A percentile compares a stretch with the other conserved stretches of the same genome.
These are phyloP conservation scores for Platichthys flesus DNA, from an alignment of 2,113 vertebrate genomes.

Conservation along the genomic window DNA sequence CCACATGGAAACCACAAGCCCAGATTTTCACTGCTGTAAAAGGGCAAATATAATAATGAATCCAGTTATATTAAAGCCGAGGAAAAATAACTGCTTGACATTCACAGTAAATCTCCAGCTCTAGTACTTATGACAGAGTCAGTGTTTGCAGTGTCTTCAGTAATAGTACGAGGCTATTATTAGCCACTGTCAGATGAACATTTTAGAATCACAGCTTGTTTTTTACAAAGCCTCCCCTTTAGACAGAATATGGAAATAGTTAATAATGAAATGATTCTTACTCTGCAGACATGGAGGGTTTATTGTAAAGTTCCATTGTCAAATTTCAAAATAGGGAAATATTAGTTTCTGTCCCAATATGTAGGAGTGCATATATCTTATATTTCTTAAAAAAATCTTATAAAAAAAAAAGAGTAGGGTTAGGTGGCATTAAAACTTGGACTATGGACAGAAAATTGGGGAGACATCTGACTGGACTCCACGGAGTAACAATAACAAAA, in stretches of 20 bases:
- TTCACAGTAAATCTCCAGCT: neutral
- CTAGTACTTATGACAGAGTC: neutral
- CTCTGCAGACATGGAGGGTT: neutral
- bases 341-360: neutral
- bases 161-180: neutral
- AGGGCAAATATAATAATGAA: conserved; percentile 44
- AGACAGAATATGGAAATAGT: neutral
- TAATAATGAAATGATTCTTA: neutral
- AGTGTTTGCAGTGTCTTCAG: neutral
- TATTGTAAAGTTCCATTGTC: neutral
- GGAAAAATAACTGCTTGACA: conserved; percentile 10
- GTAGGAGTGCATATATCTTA: no score
- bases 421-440: no score
- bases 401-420: no score
- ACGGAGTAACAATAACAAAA: no score
- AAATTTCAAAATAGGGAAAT: neutral
- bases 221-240: neutral
- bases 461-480: no score
- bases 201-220: neutral
- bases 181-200: neutral
- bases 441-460: no score
- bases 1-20: conserved; percentile 12
- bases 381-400: no score
- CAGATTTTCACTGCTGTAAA: conserved; percentile 61
- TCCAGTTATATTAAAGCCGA: neutral